Conservation (phyloP, 2,888 invertebrate species). For the Lottia gigantea region DNA sequence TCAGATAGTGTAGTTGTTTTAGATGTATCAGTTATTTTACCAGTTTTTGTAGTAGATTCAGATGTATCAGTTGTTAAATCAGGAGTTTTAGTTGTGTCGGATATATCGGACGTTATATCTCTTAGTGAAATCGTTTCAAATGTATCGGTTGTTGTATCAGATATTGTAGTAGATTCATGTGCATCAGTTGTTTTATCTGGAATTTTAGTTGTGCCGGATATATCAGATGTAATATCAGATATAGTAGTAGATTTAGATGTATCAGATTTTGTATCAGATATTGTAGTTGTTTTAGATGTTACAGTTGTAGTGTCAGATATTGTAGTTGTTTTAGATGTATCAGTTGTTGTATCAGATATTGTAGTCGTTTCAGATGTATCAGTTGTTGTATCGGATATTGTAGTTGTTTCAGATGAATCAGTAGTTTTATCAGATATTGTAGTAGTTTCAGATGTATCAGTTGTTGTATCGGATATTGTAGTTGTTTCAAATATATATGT, state of each 20-base stretch:
- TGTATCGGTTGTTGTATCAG: too few species aligned
- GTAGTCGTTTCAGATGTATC: not conserved
- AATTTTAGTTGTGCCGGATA: too few species aligned
- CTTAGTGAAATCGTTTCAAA: not conserved
- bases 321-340: not conserved
- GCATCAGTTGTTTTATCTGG: too few species aligned
- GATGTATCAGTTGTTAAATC: not conserved
- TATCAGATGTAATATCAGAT: not conserved
- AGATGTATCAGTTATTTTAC: not conserved
- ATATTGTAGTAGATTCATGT: too few species aligned
- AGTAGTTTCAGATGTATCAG: not conserved
- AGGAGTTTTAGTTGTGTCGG: not conserved
- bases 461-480: not conserved
- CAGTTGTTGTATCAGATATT: not conserved
- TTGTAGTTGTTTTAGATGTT: too few species aligned
- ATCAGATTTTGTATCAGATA: not conserved
- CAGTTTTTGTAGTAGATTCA: too few species aligned
- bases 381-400: too few species aligned
- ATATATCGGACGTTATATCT: not conserved
- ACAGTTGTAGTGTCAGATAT: not conserved
- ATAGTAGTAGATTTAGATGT: not conserved
- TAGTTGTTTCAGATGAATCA: not conserved
- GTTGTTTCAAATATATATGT: not conserved
- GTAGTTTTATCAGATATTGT: not conserved
- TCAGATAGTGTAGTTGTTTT: not conserved